Base-by-base conservation (phyloP, 1,140 invertebrate species). In the Maniola jurtina region DNA sequence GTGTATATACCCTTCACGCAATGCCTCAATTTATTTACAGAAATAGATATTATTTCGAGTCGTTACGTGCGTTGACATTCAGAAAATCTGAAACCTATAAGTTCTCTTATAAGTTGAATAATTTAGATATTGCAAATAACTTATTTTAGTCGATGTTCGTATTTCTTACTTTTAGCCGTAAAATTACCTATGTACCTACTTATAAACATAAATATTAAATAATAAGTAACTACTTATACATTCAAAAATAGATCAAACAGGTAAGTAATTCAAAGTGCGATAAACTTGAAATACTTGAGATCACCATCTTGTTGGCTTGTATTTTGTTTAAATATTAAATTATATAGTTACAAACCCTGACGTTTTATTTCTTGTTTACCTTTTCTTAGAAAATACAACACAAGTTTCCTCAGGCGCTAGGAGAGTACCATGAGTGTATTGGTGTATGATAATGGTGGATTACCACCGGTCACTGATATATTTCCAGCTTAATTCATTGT, bases 1-100 rank as follows among this genome's bases (percentile, higher is more conserved):
- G 9, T 9, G 10, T 6, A 3, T 11, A 9, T 45, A n/a, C 13
- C 42, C 42, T 13, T 13, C 42, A 45, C 42, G 42, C 42, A 11
- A 45, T 45, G 42, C 42, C 42, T 45, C 42, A 45, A 45, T 45
- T 45, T 45, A 45, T 45, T 11, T 45, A 45, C 42, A 45, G 13
- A 45, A 45, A 45, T 45, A 45, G 42, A 45, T n/a, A 11, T 45
- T n/a, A 11, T 45, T 45, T 13, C 0, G 42, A 6, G 5, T 13
- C 1, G 42, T 13, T 45, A n/a, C 42, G 42, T 45, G 42, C 42
- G 42, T n/a, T 9, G 38, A 45, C 9, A n/a, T 45, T 45, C 9
- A 45, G 42, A 45, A n/a, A 45, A 45, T 45, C 25, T 25, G 25
- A n/a, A n/a, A n/a, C n/a, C n/a, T n/a, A n/a, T n/a, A n/a, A n/a